phyloP scores from a whole-genome alignment of 2,888 invertebrate species.

The Leucania comma region DNA sequence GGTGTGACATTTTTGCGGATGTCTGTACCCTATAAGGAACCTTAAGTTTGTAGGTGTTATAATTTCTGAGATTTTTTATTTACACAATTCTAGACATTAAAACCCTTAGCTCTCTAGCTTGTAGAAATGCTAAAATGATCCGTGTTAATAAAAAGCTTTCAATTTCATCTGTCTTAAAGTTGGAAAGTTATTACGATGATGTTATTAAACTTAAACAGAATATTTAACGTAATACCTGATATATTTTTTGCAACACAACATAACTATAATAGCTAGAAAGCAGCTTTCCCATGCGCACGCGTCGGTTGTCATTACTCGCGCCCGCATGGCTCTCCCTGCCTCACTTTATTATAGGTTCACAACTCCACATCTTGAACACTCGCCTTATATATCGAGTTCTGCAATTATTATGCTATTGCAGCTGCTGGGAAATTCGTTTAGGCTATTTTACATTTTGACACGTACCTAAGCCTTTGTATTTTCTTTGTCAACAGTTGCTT shows the following conservation, averaged over 20 bases:
- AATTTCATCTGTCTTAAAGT: no score
- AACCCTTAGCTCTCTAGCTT: no score
- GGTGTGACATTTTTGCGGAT: no score
- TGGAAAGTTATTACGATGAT: no score
- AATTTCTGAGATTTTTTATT: no score
- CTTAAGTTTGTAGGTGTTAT: no score
- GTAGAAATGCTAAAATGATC: no score
- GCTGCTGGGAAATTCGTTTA: constrained; percentile 55
- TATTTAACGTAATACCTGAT: neutral
- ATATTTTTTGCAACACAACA: constrained; percentile 27
- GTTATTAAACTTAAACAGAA: no score
- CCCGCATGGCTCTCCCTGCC: constrained; percentile 83
- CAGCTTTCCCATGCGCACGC: constrained; percentile 64
- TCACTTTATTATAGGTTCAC: constrained; percentile 64
- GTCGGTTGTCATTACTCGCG: constrained; percentile 67
- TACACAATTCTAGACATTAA: no score
- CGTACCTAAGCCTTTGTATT: neutral
- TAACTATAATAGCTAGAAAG: constrained; percentile 37
- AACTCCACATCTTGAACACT: constrained; percentile 63
- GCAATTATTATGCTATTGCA: constrained; percentile 48
- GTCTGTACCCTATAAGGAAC: no score
- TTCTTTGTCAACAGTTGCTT: constrained; percentile 5
- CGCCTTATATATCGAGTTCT: constrained; percentile 53
- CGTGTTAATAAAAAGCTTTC: no score
- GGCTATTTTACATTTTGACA: constrained; percentile 29